A percentile compares a stretch with the other conserved stretches of the same genome.
phyloP scores from a whole-genome alignment of 2,113 vertebrate genomes.

The Stictonetta naevosa region DNA sequence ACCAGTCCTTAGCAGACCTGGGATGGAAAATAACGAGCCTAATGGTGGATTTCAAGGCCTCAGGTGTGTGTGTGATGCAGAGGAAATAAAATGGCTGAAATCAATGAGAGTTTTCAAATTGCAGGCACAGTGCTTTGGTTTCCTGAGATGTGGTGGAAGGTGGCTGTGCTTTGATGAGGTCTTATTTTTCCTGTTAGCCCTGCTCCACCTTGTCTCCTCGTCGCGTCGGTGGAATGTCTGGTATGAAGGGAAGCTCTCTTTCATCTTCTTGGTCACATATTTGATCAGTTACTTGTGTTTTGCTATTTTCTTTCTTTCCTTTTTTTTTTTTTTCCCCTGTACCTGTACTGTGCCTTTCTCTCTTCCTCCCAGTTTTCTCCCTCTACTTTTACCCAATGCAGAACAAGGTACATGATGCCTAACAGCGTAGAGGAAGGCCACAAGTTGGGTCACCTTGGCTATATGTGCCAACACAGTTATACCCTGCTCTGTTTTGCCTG shows the following conservation, averaged over 20 bases:
- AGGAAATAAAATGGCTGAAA: background rate
- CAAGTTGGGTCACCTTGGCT: background rate
- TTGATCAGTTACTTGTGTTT: conserved; percentile 10
- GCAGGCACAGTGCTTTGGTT: background rate
- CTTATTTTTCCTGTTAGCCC: conserved; percentile 14
- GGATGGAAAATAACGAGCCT: background rate
- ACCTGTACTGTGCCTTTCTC: background rate
- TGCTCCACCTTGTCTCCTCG: background rate
- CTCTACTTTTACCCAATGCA: background rate
- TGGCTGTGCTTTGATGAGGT: background rate
- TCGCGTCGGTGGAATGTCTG: background rate
- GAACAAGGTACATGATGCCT: background rate
- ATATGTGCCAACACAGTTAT: background rate
- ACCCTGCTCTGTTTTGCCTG: background rate
- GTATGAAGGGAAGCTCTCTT: conserved; percentile 24
- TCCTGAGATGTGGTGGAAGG: background rate
- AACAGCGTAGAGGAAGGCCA: background rate
- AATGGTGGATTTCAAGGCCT: background rate
- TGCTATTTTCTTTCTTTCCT: background rate
- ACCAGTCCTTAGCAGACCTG: background rate
- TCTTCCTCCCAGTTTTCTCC: background rate
- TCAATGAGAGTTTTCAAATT: background rate
- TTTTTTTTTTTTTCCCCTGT: background rate
- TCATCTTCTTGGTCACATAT: background rate
- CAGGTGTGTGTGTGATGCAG: background rate